A percentile compares a stretch with the other conserved stretches of the same genome.
phyloP scores from a whole-genome alignment of 2,888 invertebrate species.

The Cybosia mesomella region DNA sequence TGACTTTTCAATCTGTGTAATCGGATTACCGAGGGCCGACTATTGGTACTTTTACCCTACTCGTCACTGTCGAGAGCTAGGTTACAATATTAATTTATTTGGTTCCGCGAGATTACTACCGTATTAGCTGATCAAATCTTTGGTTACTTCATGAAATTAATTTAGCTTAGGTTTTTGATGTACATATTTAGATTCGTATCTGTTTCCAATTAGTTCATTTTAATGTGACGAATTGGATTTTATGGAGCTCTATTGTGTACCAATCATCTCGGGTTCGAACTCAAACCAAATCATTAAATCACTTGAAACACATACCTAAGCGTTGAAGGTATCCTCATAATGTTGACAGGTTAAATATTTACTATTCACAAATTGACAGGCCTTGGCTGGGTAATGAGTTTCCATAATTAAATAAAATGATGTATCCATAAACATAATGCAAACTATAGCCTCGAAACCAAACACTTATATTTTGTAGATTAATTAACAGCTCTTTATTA shows the following conservation, averaged over 20 bases:
- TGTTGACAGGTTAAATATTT: neutral
- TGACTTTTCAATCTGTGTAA: slow-evolving; percentile 86
- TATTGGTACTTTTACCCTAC: slow-evolving; percentile 66
- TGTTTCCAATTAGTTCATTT: slow-evolving; percentile 1
- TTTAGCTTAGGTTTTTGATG: slow-evolving; percentile 9
- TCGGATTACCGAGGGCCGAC: slow-evolving; percentile 67
- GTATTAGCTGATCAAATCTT: slow-evolving; percentile 22
- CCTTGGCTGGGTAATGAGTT: too few relatives aligned
- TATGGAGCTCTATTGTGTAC: neutral
- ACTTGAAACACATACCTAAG: neutral
- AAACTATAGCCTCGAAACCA: too few relatives aligned
- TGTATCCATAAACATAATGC: too few relatives aligned
- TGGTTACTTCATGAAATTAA: slow-evolving; percentile 10
- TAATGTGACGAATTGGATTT: neutral
- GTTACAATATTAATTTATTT: slow-evolving; percentile 42
- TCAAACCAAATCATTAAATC: neutral
- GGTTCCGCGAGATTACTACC: slow-evolving; percentile 28
- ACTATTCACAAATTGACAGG: neutral
- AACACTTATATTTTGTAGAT: too few relatives aligned
- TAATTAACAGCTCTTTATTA: too few relatives aligned
- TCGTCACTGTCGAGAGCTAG: slow-evolving; percentile 36
- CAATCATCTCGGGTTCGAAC: neutral
- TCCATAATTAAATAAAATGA: too few relatives aligned
- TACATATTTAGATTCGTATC: slow-evolving; percentile 5
- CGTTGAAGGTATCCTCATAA: neutral